Conservation (phyloP, 2,888 invertebrate genomes). For the Melanchra persicariae region DNA sequence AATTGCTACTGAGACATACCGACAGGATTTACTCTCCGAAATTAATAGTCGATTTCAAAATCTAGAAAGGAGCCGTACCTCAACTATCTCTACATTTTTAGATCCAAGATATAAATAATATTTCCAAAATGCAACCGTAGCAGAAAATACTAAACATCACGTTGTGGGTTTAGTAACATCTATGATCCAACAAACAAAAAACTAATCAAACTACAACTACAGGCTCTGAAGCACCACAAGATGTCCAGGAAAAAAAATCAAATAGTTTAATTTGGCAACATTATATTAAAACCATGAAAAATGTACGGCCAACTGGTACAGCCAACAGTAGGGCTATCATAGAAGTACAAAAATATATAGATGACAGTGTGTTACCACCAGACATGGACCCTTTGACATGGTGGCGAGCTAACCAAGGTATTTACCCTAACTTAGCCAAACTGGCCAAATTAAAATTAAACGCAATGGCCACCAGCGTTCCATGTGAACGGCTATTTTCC, state of each 20-base stretch:
- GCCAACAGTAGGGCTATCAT: constrained; percentile 22
- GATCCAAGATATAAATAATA: constrained; percentile 42
- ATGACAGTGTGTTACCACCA: constrained; percentile 26
- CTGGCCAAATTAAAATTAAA: constrained; percentile 39
- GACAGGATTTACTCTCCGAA: constrained; percentile 3
- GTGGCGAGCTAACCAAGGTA: constrained; percentile 26
- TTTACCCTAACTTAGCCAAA: constrained; percentile 42
- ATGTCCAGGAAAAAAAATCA: constrained; percentile 18
- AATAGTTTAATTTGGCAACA: constrained; percentile 32
- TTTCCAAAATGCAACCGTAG: constrained; percentile 23
- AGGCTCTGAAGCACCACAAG: constrained; percentile 4
- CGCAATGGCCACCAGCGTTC: constrained; percentile 43
- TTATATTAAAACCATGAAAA: constrained; percentile 19
- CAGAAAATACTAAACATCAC: constrained; percentile 23
- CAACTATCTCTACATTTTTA: constrained; percentile 21
- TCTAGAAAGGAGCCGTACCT: constrained; percentile 26
- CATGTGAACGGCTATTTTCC: constrained; percentile 46
- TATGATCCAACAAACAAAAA: constrained; percentile 23
- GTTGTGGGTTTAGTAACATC: constrained; percentile 20
- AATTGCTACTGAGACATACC: not conserved
- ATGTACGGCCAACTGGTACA: constrained; percentile 39
- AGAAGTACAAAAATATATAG: constrained; percentile 32
- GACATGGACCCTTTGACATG: constrained; percentile 36
- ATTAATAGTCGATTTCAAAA: constrained; percentile 8
- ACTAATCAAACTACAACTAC: constrained; percentile 4